Evolutionary conservation across 2,797 vertebrate species (phyloP), one percentile per base, ranked within the genome.

Genomic region (Botia kubotai): DNA sequence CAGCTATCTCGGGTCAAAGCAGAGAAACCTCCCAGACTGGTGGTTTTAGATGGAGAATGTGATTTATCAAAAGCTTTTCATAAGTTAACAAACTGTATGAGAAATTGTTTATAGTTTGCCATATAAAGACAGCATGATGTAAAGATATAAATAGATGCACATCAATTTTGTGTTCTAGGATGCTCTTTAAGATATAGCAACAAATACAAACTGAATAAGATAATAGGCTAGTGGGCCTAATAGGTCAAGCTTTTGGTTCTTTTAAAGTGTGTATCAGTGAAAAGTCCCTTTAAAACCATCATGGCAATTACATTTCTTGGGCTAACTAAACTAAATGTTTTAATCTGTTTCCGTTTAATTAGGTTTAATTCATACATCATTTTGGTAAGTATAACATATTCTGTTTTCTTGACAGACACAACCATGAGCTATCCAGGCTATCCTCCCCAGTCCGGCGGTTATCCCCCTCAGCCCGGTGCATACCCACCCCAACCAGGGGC

Each of bases 361-460:
- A 26, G 36, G 19, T 43, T 66, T 21, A 16, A 11, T 23, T 10
- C 21, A 23, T 1, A 29, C 2, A 46, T 50, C 29, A 3, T 11
- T 52, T 48, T 16, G 6, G 14, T 23, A 57, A 8, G 8, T 43
- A 43, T 43, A 43, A 7, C 12, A 17, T 2, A 53, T 53, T 2
- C 10, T 75, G 14, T 33, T 75, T 81, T 33, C 14, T 53, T 53
- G 14, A 16, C 55, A 84, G 69, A 90, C 77, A 85, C 71, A 90
- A 90, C 77, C 50, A 99, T 99, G 98, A 99, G 95, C 88, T 98
- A 97, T 87, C 97, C 97, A 0, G 97, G 97, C 77, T 98, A 90
- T 72, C 86, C 87, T 19, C 79, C 86, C 0, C 39, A 43, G 39
- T 43, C 39, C 39, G 39, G 39, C 6, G 39, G 39, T 10, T 43